These are phyloP conservation scores for Steinernema hermaphroditum DNA, from an alignment of 2,888 invertebrate genomes.

Conservation along the genomic window DNA sequence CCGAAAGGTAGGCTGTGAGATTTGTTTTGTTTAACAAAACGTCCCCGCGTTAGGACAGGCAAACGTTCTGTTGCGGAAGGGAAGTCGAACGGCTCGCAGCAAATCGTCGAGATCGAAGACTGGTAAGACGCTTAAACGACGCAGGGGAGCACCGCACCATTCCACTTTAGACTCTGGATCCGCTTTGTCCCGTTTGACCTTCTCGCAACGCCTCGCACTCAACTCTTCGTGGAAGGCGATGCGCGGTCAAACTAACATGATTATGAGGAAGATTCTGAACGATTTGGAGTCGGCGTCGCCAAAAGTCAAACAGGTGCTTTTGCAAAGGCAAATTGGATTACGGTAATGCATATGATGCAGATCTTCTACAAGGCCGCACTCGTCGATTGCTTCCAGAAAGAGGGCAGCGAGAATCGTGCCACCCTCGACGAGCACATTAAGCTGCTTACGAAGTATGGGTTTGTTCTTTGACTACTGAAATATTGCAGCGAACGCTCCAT, in stretches of 20 bases:
- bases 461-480: slow-evolving; percentile 6
- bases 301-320: slow-evolving; percentile 61
- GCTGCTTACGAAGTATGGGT: slow-evolving; percentile 52
- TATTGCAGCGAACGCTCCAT: too few species aligned
- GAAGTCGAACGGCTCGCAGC: slow-evolving; percentile 44
- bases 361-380: slow-evolving; percentile 66
- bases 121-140: not conserved
- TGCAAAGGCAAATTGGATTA: not conserved
- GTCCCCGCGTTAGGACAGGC: slow-evolving; percentile 1
- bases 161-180: not conserved
- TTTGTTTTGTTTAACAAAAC: not conserved
- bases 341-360: slow-evolving; percentile 38
- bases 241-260: slow-evolving; percentile 48
- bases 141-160: not conserved
- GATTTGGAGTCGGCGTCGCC: slow-evolving; percentile 62
- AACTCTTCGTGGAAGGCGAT: slow-evolving; percentile 56
- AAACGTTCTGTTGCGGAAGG: slow-evolving; percentile 42
- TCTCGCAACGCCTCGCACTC: slow-evolving; percentile 48
- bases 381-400: slow-evolving; percentile 64
- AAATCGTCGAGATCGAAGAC: slow-evolving; percentile 40
- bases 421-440: slow-evolving; percentile 64
- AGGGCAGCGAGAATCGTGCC: slow-evolving; percentile 55
- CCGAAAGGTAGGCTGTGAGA: slow-evolving; percentile 44
- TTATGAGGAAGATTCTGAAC: slow-evolving; percentile 60
- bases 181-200: slow-evolving; percentile 8